These are phyloP conservation scores for Cremastinae sp. DNA, from an alignment of 2,888 invertebrate species.

Conservation along the genomic window DNA sequence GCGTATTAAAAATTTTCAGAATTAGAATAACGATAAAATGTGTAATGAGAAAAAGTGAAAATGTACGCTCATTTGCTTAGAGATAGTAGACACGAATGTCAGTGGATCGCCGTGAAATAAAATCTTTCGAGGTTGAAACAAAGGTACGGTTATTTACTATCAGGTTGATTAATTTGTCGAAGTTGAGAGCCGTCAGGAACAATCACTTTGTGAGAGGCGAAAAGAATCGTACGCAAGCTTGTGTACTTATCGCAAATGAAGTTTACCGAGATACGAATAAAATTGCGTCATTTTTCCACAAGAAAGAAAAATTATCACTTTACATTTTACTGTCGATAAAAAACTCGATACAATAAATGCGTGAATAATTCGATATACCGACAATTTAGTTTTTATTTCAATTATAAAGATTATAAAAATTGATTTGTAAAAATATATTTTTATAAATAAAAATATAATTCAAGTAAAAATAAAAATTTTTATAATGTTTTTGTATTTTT, in stretches of 20 bases:
- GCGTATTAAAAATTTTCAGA: too few species aligned
- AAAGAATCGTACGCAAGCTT: conserved; percentile 10
- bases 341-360: too few species aligned
- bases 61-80: neutral
- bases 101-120: conserved; percentile 39
- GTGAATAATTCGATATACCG: too few species aligned
- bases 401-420: too few species aligned
- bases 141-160: neutral
- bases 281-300: neutral
- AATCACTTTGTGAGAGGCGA: conserved; percentile 22
- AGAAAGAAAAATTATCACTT: conserved; percentile 6
- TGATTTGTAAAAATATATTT: too few species aligned
- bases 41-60: too few species aligned
- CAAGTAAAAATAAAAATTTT: too few species aligned
- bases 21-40: too few species aligned
- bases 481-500: neutral
- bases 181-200: conserved; percentile 7
- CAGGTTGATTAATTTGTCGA: neutral
- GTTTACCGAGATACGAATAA: conserved; percentile 2
- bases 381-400: too few species aligned
- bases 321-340: neutral
- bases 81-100: conserved; percentile 16
- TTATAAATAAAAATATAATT: too few species aligned
- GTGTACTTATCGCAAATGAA: conserved; percentile 5
- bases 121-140: conserved; percentile 30